phyloP scores from a whole-genome alignment of 2,113 vertebrate species.

The Ibidorhyncha struthersii region DNA sequence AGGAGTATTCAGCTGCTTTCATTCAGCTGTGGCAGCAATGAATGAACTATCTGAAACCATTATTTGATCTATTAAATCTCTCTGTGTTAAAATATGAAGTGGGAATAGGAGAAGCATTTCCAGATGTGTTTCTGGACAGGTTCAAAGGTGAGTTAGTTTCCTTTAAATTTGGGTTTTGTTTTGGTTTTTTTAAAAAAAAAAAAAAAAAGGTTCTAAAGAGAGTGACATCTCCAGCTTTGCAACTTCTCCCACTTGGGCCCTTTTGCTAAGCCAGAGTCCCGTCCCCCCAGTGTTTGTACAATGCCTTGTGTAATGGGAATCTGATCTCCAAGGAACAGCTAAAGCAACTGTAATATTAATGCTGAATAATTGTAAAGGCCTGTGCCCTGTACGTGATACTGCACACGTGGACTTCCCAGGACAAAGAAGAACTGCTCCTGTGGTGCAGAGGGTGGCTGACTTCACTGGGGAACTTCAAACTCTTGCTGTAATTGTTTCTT shows the following conservation, averaged over 20 bases:
- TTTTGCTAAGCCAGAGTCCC: neutral
- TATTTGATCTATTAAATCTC: neutral
- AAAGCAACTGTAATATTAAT: neutral
- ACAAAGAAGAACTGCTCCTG: neutral
- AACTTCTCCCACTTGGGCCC: neutral
- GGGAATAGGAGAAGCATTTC: neutral
- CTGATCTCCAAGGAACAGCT: neutral
- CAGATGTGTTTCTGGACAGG: neutral
- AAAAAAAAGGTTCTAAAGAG: neutral
- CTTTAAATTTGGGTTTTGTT: neutral
- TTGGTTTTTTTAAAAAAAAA: neutral
- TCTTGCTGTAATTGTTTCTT: neutral
- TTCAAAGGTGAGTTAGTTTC: neutral
- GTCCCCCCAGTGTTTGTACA: neutral
- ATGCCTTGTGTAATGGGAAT: neutral
- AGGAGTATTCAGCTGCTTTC: neutral
- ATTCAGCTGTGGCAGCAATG: neutral
- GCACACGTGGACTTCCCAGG: neutral
- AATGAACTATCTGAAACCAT: neutral
- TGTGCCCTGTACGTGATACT: neutral
- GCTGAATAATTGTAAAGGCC: neutral
- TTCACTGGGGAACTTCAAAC: neutral
- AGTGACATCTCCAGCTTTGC: neutral
- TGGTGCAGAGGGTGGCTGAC: neutral
- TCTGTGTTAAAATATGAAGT: neutral